phyloP scores from a whole-genome alignment of 2,797 vertebrate genomes.

The Columba guinea region DNA sequence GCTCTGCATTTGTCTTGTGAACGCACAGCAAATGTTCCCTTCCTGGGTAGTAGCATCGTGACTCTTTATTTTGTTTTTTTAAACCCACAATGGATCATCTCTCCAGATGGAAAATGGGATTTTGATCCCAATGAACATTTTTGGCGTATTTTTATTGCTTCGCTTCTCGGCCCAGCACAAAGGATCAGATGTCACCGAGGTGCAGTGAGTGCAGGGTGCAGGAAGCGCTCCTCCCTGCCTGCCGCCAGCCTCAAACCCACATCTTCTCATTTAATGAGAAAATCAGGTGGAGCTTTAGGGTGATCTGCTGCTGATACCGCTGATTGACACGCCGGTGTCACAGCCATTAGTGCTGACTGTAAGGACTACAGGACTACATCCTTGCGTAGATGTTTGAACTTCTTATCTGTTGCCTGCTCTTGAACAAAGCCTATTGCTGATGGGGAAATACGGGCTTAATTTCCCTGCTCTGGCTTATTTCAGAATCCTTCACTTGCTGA shows the following conservation, averaged over 20 bases:
- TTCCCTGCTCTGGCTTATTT: neutral
- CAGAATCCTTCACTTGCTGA: neutral
- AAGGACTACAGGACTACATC: neutral
- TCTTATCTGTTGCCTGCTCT: neutral
- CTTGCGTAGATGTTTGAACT: neutral
- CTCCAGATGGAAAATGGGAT: neutral
- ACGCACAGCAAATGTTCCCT: no score
- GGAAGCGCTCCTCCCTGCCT: neutral
- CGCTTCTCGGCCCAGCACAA: neutral
- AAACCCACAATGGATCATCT: neutral
- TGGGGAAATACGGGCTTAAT: neutral
- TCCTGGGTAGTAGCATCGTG: neutral
- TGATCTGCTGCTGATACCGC: neutral
- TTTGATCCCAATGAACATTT: neutral
- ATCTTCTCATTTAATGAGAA: neutral
- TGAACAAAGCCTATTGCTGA: neutral
- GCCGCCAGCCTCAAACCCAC: neutral
- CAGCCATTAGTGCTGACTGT: neutral
- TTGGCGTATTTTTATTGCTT: neutral
- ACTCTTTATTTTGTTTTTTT: neutral
- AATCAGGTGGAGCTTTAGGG: neutral
- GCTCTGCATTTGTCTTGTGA: no score
- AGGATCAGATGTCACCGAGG: neutral
- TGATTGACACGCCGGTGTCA: neutral
- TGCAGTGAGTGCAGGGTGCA: neutral